Evolutionary conservation across 2,888 invertebrate genomes (phyloP).

Genomic region (Drosophila aldrichi): DNA sequence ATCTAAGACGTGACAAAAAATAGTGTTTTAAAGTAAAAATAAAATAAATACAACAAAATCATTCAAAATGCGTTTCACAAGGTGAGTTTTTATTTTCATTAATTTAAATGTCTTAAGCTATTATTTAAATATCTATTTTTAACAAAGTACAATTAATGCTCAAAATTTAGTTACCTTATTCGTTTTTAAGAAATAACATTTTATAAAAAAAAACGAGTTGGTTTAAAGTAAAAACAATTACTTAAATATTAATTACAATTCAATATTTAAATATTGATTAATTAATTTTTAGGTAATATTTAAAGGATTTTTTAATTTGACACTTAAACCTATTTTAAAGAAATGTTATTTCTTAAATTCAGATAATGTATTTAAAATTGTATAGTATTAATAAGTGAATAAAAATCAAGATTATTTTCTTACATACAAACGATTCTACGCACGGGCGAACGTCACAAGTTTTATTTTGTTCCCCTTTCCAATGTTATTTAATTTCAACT

Average conservation of each 20-base stretch:
- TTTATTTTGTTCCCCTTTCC: background rate
- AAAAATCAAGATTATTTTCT: background rate
- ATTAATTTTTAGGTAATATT: no score
- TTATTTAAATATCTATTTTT: no score
- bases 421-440: background rate
- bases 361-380: no score
- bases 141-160: no score
- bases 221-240: no score
- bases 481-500: background rate
- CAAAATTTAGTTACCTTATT: no score
- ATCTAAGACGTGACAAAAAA: background rate
- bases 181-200: background rate
- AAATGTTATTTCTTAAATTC: no score
- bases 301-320: no score
- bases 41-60: background rate
- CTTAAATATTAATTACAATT: no score
- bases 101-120: background rate
- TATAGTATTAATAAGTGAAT: background rate
- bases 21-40: background rate
- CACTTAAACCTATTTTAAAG: no score
- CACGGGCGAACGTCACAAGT: background rate
- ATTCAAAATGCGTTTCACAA: slow-evolving; percentile 74
- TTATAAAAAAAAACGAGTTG: background rate
- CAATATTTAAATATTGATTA: no score
- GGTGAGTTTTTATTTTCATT: slow-evolving; percentile 51